These are phyloP conservation scores for Theretra japonica DNA, from an alignment of 2,888 invertebrate genomes.

Conservation along the genomic window DNA sequence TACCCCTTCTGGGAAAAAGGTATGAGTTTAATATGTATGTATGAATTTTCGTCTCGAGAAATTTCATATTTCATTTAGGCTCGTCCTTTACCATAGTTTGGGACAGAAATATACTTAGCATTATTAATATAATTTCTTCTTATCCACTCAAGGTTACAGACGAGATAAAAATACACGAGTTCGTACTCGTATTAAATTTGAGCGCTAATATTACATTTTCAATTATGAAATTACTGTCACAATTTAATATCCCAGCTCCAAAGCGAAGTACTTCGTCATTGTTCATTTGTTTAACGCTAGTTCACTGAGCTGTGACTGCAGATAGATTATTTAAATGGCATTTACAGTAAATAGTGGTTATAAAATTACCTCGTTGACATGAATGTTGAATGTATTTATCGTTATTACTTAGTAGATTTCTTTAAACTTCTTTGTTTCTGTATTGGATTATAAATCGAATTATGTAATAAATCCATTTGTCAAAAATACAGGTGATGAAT, in stretches of 20 bases:
- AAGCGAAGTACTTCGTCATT: constrained; percentile 11
- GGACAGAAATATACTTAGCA: too few species aligned
- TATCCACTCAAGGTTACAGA: too few species aligned
- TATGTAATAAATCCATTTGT: neutral
- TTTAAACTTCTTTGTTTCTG: neutral
- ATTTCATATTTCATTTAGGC: too few species aligned
- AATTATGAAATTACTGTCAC: neutral
- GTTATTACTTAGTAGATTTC: neutral
- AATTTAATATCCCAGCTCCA: neutral
- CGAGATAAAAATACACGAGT: too few species aligned
- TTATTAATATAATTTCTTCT: too few species aligned
- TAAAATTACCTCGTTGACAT: constrained; percentile 24
- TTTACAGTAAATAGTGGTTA: constrained; percentile 26
- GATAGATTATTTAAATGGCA: constrained; percentile 29
- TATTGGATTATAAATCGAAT: neutral
- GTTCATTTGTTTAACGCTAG: constrained; percentile 31
- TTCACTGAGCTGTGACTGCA: constrained; percentile 34
- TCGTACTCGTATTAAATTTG: too few species aligned
- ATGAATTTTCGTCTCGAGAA: too few species aligned
- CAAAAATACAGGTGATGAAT: too few species aligned
- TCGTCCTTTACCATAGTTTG: too few species aligned
- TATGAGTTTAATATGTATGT: too few species aligned
- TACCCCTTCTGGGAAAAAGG: too few species aligned
- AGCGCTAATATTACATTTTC: neutral
- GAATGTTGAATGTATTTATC: constrained; percentile 11